Conservation (phyloP, 2,888 invertebrate species). For the Drosophila kambysellisi region DNA sequence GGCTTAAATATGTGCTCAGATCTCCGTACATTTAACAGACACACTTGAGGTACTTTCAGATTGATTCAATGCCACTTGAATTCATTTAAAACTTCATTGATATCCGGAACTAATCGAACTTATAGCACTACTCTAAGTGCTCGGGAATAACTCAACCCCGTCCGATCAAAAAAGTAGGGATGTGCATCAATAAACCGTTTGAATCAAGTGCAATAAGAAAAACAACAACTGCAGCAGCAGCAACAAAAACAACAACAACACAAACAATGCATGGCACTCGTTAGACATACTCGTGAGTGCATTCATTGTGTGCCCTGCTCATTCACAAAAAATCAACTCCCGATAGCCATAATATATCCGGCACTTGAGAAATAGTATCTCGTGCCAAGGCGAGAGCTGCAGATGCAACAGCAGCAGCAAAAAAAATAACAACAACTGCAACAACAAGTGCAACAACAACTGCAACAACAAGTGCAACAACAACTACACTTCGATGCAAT, state of each 20-base stretch:
- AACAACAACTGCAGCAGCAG: conserved; percentile 34
- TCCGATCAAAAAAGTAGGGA: conserved; percentile 7
- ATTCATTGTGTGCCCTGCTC: conserved; percentile 40
- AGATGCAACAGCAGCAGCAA: conserved; percentile 6
- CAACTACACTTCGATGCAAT: conserved; percentile 51
- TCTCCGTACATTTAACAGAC: not conserved
- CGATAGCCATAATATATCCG: conserved; percentile 63
- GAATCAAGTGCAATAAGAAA: conserved; percentile 50
- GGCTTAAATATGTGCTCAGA: no score
- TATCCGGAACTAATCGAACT: conserved; percentile 62
- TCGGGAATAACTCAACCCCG: conserved; percentile 20
- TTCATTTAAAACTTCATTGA: conserved; percentile 61
- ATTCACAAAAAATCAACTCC: conserved; percentile 67
- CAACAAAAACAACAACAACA: conserved; percentile 21
- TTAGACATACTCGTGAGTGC: conserved; percentile 33
- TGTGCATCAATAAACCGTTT: conserved; percentile 56
- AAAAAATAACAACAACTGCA: conserved; percentile 2
- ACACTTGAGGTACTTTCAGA: not conserved
- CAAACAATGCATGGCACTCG: conserved; percentile 26
- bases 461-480: not conserved
- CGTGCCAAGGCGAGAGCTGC: conserved; percentile 48
- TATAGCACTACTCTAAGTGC: conserved; percentile 28
- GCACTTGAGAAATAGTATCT: conserved; percentile 57
- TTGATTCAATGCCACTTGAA: conserved; percentile 44
- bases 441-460: not conserved